Conservation (phyloP, 2,113 vertebrate genomes). For the Corythoichthys intestinalis region DNA sequence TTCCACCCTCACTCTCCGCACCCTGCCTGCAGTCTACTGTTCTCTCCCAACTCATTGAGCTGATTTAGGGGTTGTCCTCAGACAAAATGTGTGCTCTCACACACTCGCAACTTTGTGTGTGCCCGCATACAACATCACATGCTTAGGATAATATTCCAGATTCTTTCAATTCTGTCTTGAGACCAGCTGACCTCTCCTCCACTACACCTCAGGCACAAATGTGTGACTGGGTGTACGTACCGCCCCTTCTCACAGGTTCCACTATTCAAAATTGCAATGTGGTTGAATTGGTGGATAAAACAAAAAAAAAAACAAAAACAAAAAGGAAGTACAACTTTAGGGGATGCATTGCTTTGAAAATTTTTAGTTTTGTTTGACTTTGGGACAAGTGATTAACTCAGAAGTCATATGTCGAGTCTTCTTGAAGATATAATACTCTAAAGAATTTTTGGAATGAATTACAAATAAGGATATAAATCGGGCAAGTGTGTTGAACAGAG, state of each 20-base stretch:
- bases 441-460: too few species aligned
- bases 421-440: too few species aligned
- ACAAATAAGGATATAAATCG: too few species aligned
- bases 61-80: conserved; percentile 49
- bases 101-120: conserved; percentile 11
- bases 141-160: conserved; percentile 66
- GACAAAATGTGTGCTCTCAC: conserved; percentile 34
- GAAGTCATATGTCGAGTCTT: too few species aligned
- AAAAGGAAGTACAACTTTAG: neutral
- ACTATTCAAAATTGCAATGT: neutral
- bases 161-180: conserved; percentile 45
- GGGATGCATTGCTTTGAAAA: neutral
- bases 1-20: conserved; percentile 23
- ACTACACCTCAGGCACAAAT: conserved; percentile 40
- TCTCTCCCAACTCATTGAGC: conserved; percentile 39
- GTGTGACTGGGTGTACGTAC: conserved; percentile 20
- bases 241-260: neutral
- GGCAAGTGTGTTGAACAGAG: too few species aligned
- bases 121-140: conserved; percentile 61
- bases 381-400: too few species aligned
- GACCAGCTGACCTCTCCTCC: conserved; percentile 49
- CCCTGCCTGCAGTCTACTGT: conserved; percentile 20
- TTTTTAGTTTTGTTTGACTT: neutral
- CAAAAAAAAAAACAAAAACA: neutral
- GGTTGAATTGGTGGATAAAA: neutral